These are phyloP conservation scores for Drosophila baimaii DNA, from an alignment of 1,140 invertebrate species.

Conservation along the genomic window DNA sequence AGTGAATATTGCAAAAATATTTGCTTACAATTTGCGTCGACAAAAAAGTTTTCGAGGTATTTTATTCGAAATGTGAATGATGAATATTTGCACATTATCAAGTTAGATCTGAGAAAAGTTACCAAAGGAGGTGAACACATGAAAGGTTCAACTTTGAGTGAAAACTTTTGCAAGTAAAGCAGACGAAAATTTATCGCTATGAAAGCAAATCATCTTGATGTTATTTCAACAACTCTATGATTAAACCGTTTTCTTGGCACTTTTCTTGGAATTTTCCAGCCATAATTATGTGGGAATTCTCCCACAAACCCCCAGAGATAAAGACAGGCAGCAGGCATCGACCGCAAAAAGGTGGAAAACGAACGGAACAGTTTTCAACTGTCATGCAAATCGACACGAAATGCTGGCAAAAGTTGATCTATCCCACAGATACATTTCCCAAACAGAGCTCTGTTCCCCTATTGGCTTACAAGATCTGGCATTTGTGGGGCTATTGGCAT, in stretches of 20 bases:
- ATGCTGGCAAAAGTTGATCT: slow-evolving; percentile 39
- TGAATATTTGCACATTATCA: slow-evolving; percentile 32
- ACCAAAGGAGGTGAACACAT: neutral
- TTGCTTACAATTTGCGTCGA: slow-evolving; percentile 50
- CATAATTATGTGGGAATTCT: slow-evolving; percentile 41
- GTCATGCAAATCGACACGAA: slow-evolving; percentile 49
- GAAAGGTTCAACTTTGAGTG: slow-evolving; percentile 8
- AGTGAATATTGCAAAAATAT: slow-evolving; percentile 55
- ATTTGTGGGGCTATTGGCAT: slow-evolving; percentile 55
- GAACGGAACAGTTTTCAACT: slow-evolving; percentile 43
- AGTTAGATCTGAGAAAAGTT: slow-evolving; percentile 17
- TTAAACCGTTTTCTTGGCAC: slow-evolving; percentile 27
- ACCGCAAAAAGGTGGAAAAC: slow-evolving; percentile 38
- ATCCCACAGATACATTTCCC: slow-evolving; percentile 40
- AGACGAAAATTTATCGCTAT: slow-evolving; percentile 1
- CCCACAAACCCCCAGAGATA: slow-evolving; percentile 23
- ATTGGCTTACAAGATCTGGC: slow-evolving; percentile 54
- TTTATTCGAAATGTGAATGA: slow-evolving; percentile 21
- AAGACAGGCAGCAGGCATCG: slow-evolving; percentile 12
- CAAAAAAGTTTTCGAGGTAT: slow-evolving; percentile 32
- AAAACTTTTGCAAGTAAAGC: slow-evolving; percentile 2
- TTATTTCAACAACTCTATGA: neutral
- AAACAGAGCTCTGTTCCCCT: slow-evolving; percentile 34
- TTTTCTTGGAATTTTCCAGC: slow-evolving; percentile 21
- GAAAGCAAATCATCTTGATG: slow-evolving; percentile 6